Evolutionary conservation across 2,113 vertebrate genomes (phyloP).

Genomic region (Halcyon senegalensis): DNA sequence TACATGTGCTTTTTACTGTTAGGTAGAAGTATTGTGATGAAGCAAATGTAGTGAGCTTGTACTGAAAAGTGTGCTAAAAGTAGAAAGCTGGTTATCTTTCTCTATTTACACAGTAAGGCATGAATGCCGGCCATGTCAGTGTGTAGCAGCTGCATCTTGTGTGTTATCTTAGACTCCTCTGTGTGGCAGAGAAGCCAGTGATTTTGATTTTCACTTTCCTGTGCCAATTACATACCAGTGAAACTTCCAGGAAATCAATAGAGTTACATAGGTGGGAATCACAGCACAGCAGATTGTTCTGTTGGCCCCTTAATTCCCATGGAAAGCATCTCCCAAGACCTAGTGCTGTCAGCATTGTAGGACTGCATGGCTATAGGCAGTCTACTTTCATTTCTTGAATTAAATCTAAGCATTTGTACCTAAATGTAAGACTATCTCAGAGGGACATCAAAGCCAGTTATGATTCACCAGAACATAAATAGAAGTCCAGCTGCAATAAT

Average conservation of each 20-base stretch:
- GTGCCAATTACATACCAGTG: neutral
- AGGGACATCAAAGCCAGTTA: neutral
- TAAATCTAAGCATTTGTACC: neutral
- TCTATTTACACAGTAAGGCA: neutral
- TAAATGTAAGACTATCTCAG: neutral
- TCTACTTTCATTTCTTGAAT: neutral
- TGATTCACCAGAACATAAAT: neutral
- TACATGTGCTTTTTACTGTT: accelerated
- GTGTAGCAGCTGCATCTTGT: neutral
- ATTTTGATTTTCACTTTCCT: neutral
- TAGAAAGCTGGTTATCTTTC: neutral
- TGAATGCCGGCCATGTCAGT: neutral
- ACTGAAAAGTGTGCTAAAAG: neutral
- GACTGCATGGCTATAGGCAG: neutral
- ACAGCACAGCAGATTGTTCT: neutral
- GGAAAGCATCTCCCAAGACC: neutral
- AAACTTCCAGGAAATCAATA: neutral
- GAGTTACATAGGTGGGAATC: neutral
- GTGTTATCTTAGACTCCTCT: neutral
- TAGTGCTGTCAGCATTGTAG: neutral
- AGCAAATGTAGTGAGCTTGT: neutral
- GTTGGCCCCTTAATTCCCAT: neutral
- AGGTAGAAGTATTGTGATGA: neutral
- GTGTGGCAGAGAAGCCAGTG: neutral
- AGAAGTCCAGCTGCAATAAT: neutral